Conservation (phyloP, 2,888 invertebrate genomes). For the Nemapogon koenigi region DNA sequence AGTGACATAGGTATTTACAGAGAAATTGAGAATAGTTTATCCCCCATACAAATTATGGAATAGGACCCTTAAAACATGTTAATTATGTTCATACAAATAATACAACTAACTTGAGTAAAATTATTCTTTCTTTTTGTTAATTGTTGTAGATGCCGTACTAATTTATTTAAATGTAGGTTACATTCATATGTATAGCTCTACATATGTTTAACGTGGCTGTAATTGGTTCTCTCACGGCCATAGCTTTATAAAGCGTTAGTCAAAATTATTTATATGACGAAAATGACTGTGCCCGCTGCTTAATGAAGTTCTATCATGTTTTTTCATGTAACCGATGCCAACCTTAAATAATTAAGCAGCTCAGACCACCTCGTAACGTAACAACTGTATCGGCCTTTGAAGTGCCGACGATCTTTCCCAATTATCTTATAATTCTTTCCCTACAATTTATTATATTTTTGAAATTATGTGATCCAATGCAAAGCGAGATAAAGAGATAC, state of each 20-base stretch:
- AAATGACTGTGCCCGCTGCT: constrained; percentile 28
- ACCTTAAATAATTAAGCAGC: constrained; percentile 37
- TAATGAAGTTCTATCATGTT: constrained; percentile 51
- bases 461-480: constrained; percentile 45
- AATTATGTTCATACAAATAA: neutral
- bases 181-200: neutral
- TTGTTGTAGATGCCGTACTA: too few relatives aligned
- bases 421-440: constrained; percentile 29
- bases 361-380: constrained; percentile 40
- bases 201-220: constrained; percentile 20
- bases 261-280: constrained; percentile 35
- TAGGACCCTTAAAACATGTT: too few relatives aligned
- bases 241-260: constrained; percentile 24
- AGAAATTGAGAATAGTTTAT: too few relatives aligned
- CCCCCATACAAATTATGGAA: too few relatives aligned
- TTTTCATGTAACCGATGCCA: constrained; percentile 30
- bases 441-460: constrained; percentile 37
- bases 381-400: constrained; percentile 37
- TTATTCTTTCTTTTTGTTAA: too few relatives aligned
- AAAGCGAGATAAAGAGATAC: constrained; percentile 18
- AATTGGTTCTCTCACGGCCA: constrained; percentile 26
- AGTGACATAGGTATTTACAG: too few relatives aligned
- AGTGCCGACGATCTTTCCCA: constrained; percentile 33
- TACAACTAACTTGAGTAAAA: neutral
- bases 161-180: too few relatives aligned